Evolutionary conservation across 2,797 vertebrate species (phyloP), one percentile per base, ranked within the genome.

Genomic region (Semaprochilodus insignis): DNA sequence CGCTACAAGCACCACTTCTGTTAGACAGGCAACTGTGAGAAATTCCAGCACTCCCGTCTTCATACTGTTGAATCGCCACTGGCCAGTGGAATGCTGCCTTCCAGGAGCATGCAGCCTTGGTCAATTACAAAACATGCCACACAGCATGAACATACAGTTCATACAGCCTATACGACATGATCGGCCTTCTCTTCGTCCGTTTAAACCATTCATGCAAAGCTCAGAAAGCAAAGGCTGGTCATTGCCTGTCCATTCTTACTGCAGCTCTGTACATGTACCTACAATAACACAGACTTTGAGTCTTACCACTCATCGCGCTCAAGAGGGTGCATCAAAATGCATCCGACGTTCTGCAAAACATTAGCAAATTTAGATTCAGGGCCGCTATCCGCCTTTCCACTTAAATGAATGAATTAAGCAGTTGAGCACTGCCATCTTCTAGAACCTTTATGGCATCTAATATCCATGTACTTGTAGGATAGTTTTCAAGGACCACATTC

Each of bases 21-120:
- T 83, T 60, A 75, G 84, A 71, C 80, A 71, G 65, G 79, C 59
- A 81, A 65, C 71, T 72, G 69, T 84, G 63, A 84, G 80, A 82
- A 84, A 88, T 62, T 84, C 74, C 85, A 78, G 54, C 66, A 40
- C 67, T 70, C 70, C 66, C 80, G 76, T 77, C 51, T 80, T 81
- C 62, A n/a, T 51, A 51, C 75, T 82, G 52, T 67, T 83, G 69
- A 84, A 66, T 60, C 25, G 60, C 71, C 81, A 55, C 51, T 77
- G 72, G 59, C 81, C 76, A 76, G 74, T 69, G 75, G 48, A 80
- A 51, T 31, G 23, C 21, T 21, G n/a, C 55, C 63, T 79, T 82
- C 81, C 81, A 74, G 73, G 59, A 80, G 54, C 72, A 67, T 62
- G 10, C 6, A 79, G 25, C 44, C 69, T 72, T 63, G 60, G 72